Evolutionary conservation across 2,797 vertebrate genomes (phyloP), one percentile per base, ranked within the genome.

Genomic region (Sebastes itinus): DNA sequence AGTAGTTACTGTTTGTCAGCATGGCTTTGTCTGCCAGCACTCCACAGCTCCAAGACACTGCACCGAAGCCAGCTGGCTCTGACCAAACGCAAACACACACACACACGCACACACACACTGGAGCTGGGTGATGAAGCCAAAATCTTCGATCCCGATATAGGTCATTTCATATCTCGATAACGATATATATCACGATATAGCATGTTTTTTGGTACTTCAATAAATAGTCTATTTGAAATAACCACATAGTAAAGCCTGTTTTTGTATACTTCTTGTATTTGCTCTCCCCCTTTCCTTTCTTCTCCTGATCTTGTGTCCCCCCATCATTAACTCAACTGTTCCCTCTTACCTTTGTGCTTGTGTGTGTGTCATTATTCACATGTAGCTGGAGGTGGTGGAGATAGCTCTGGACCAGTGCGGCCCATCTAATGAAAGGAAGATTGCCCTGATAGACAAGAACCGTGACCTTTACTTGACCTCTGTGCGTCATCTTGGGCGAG

Each of bases 381-480:
- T 68, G 61, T 89, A 99, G 98, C 96, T 96, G 63, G 98, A 99
- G 92, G 96, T 99, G 82, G 89, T 97, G 88, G 97, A 98, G 88
- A 95, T 99, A 64, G 97, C 97, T 75, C 92, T 99, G 93, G 98
- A 99, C 92, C 98, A 99, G 91, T 97, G 96, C 58, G 98, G 98
- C 68, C 94, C 96, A 22, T 95, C 96, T 60, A 96, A 81, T 78
- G 97, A 98, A 64, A 96, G 98, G 81, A 99, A 98, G 96, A 95
- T 99, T 23, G 97, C 97, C 79, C 94, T 99, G 90, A 96, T 99
- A 89, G 98, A 99, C 94, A 99, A 99, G 93, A 99, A 99, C 88
- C 97, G 96, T 81, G 98, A 99, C 92, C 97, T 99, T 60, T 97
- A 97, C 90, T 95, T 99, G 88, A 97, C 96, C 32, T 96, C 97